Conservation (phyloP, 2,797 vertebrate genomes). For the Tragopan temminckii region DNA sequence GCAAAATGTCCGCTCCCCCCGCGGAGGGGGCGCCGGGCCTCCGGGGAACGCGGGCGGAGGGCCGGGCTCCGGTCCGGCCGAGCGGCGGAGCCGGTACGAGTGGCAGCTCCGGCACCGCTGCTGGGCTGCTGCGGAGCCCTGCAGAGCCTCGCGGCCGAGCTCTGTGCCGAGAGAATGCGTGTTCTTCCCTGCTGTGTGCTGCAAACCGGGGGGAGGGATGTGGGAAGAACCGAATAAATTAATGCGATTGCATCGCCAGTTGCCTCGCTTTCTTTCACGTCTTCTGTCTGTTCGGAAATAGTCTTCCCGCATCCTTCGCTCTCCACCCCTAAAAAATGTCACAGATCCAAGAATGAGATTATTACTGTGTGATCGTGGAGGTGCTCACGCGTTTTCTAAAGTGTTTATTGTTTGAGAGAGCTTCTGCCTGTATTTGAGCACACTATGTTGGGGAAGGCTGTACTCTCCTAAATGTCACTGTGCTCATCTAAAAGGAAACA, state of each 20-base stretch:
- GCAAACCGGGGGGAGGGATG: not conserved
- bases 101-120: too few relatives aligned
- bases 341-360: not conserved
- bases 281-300: not conserved
- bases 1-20: conserved; percentile 13
- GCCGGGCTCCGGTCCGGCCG: too few relatives aligned
- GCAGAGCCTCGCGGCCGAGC: not conserved
- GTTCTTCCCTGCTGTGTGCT: not conserved
- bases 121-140: not conserved
- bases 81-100: too few relatives aligned
- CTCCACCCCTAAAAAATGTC: not conserved
- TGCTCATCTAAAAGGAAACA: not conserved
- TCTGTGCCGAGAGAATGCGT: not conserved
- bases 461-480: not conserved
- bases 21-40: too few relatives aligned
- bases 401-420: not conserved
- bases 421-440: not conserved
- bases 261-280: not conserved
- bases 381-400: not conserved
- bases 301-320: not conserved
- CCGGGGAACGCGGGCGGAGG: too few relatives aligned
- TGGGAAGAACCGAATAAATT: not conserved
- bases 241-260: not conserved
- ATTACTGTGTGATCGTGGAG: not conserved
- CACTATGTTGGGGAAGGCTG: not conserved